Evolutionary conservation across 2,888 invertebrate genomes (phyloP), one percentile per base, ranked within the genome.

Genomic region (Agriopis marginaria): DNA sequence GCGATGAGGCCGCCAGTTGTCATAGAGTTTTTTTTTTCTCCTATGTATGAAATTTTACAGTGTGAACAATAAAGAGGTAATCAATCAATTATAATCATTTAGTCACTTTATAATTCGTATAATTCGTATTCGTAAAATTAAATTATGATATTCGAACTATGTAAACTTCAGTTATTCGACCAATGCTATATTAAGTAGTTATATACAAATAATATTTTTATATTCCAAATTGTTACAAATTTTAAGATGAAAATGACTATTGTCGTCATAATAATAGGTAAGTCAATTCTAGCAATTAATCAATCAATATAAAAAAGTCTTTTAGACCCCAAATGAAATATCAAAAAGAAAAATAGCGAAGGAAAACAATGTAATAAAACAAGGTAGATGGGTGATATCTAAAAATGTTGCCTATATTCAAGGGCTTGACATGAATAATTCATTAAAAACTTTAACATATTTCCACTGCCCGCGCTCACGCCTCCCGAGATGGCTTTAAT

Each of bases 341-440:
- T 50, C 17, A 12, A 7, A 39, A 32, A 53, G 12, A 8, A 7
- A 14, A 55, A 55, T 23, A 44, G 11, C 2, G 7, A 3, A n/a
- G n/a, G 8, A 42, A 39, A 2, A 54, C 7, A 11, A 6, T 32
- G 11, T 53, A 32, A 32, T 0, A 23, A 51, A 51, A 51, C 23
- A 10, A 39, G 23, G 23, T 51, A 23, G n/a, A 0, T n/a, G 39
- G 39, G 7, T 54, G 54, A 39, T 39, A 39, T 8, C 54, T 39
- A 40, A 44, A 56, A 56, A 56, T 14, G 42, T 42, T 7, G 55
- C 40, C 55, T 40, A 32, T 32, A 44, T 14, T 39, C 23, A 47
- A 56, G 47, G 39, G 45, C 17, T 53, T 44, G 49, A 45, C 50
- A 63, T 70, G 63, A 70, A 70, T 70, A 59, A 70, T 70, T 70